Base-by-base conservation (phyloP, 2,888 invertebrate species). In the Sepiola atlantica region DNA sequence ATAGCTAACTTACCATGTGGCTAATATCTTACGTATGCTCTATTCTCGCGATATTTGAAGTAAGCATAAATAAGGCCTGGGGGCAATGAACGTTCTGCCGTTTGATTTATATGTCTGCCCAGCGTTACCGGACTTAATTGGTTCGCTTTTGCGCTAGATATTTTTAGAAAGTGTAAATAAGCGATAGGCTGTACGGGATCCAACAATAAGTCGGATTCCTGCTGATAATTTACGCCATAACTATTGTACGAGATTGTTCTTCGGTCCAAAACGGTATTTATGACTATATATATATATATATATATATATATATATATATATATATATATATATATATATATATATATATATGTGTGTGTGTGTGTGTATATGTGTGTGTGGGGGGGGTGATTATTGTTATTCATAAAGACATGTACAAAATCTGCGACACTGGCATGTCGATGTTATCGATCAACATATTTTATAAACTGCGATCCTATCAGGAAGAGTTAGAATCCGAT, bases 1-100 rank as follows among this genome's bases (percentile, higher is more conserved):
- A 77, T 77, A 77, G 32, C 77, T 32, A n/a, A 77, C 77, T 77
- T n/a, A 77, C 77, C 77, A 77, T 77, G 77, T 77, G 77, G 77
- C 77, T 32, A 77, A 77, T 77, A 77, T 77, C 77, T 77, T 77
- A 32, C n/a, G 77, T 77, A 77, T 77, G 77, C 77, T 77, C 77
- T 32, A 77, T 18, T 77, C 77, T 77, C 77, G 14, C 16, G 77
- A 32, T n/a, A 77, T 77, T 77, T 77, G 1, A 77, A 77, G 77
- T 77, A 12, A 77, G n/a, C 77, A 32, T 77, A 77, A 77, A 77
- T 77, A 77, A 77, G n/a, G n/a, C 77, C 77, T n/a, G n/a, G 77
- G 77, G 14, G 14, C 32, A 16, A n/a, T n/a, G n/a, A 32, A n/a
- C n/a, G 77, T 77, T 77, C 77, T n/a, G 77, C 32, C 32, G 77